These are phyloP conservation scores for Mastomys natalensis DNA, from an alignment of 2,113 vertebrate genomes.

Conservation along the genomic window DNA sequence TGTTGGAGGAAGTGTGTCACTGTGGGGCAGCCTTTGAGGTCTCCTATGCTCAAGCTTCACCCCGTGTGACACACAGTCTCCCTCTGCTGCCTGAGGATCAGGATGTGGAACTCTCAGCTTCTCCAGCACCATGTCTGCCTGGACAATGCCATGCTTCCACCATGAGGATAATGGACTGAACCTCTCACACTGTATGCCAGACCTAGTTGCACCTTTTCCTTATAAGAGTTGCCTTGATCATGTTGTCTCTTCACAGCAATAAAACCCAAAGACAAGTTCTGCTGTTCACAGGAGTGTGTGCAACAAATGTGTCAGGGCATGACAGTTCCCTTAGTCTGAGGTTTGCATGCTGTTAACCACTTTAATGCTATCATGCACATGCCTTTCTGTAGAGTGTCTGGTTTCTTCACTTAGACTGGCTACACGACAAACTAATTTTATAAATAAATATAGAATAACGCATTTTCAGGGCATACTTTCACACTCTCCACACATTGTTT, in stretches of 20 bases:
- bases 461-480: neutral
- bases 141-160: too few relatives aligned
- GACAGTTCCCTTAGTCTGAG: neutral
- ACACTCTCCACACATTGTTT: neutral
- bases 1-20: too few relatives aligned
- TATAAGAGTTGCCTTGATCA: too few relatives aligned
- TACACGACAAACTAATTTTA: neutral
- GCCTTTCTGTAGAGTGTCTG: neutral
- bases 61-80: neutral
- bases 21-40: too few relatives aligned
- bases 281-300: neutral
- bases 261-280: neutral
- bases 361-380: neutral
- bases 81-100: too few relatives aligned
- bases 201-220: too few relatives aligned
- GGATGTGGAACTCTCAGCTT: too few relatives aligned
- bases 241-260: too few relatives aligned
- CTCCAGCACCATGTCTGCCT: too few relatives aligned
- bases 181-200: too few relatives aligned
- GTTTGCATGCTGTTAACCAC: neutral
- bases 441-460: neutral
- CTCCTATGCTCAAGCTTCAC: too few relatives aligned
- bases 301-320: neutral
- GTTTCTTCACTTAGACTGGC: neutral
- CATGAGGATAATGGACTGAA: too few relatives aligned